Conservation (phyloP, 2,888 invertebrate genomes). For the Gerris lacustris region DNA sequence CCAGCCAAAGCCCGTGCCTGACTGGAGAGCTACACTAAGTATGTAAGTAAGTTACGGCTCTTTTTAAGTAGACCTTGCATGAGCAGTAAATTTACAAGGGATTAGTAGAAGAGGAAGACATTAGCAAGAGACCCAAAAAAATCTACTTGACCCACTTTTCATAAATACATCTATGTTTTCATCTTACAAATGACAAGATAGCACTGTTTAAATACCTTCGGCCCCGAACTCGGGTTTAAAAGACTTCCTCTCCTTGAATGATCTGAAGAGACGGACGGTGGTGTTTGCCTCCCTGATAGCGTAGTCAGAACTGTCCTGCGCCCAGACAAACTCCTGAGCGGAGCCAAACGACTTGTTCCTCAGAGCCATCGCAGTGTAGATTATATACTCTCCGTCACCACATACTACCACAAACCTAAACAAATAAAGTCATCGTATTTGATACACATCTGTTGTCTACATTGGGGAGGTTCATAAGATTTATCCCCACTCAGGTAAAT, state of each 20-base stretch:
- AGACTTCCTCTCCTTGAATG: conserved; percentile 92
- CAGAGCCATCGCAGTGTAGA: conserved; percentile 98
- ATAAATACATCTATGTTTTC: too few species aligned
- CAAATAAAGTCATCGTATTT: conserved; percentile 2
- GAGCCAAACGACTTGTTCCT: conserved; percentile 97
- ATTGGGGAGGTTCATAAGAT: too few species aligned
- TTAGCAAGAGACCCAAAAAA: too few species aligned
- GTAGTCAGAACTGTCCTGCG: conserved; percentile 86
- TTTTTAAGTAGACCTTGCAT: too few species aligned
- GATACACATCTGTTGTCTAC: background rate
- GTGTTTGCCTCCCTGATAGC: conserved; percentile 74
- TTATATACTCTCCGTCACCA: conserved; percentile 98
- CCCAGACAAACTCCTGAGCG: conserved; percentile 99
- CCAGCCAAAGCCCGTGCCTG: too few species aligned
- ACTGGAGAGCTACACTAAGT: too few species aligned
- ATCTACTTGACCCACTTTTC: too few species aligned
- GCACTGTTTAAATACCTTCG: conserved; percentile 49
- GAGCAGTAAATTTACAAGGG: too few species aligned
- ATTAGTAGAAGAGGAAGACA: too few species aligned
- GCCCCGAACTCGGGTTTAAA: conserved; percentile 95
- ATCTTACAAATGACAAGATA: too few species aligned
- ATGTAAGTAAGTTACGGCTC: too few species aligned
- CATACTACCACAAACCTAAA: conserved; percentile 78
- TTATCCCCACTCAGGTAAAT: background rate
- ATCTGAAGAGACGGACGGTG: conserved; percentile 87